A percentile compares a stretch with the other conserved stretches of the same genome.
These are phyloP conservation scores for Perca fluviatilis DNA, from an alignment of 2,113 vertebrate genomes.

Conservation along the genomic window DNA sequence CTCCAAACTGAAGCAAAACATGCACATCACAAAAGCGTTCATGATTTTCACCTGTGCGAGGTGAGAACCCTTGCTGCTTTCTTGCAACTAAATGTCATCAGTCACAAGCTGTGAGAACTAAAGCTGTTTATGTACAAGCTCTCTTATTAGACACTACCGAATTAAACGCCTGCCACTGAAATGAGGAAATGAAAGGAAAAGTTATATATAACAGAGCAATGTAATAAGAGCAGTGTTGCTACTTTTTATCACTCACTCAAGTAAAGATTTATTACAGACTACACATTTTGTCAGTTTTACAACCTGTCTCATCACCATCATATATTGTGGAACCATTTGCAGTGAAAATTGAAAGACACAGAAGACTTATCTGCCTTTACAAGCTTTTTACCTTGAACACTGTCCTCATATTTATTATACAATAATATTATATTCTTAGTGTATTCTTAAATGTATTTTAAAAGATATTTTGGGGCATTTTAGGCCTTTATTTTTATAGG, in stretches of 20 bases:
- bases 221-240: background rate
- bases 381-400: background rate
- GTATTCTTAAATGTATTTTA: background rate
- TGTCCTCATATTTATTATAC: background rate
- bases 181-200: constrained; percentile 1
- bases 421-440: background rate
- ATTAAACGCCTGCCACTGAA: constrained; percentile 13
- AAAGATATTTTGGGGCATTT: background rate
- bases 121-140: background rate
- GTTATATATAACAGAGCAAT: background rate
- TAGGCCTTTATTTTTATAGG: too few species aligned
- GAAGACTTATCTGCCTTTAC: background rate
- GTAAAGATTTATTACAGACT: background rate
- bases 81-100: constrained; percentile 15
- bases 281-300: background rate
- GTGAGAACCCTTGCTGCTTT: constrained; percentile 21
- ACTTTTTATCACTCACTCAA: too few species aligned
- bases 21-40: constrained; percentile 21
- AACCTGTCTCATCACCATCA: background rate
- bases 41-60: constrained; percentile 1
- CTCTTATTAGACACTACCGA: background rate
- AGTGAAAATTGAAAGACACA: background rate
- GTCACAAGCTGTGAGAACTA: constrained; percentile 7
- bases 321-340: background rate
- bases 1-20: constrained; percentile 19